Evolutionary conservation across 2,113 vertebrate species (phyloP), one percentile per base, ranked within the genome.

Genomic region (Mixornis gularis): DNA sequence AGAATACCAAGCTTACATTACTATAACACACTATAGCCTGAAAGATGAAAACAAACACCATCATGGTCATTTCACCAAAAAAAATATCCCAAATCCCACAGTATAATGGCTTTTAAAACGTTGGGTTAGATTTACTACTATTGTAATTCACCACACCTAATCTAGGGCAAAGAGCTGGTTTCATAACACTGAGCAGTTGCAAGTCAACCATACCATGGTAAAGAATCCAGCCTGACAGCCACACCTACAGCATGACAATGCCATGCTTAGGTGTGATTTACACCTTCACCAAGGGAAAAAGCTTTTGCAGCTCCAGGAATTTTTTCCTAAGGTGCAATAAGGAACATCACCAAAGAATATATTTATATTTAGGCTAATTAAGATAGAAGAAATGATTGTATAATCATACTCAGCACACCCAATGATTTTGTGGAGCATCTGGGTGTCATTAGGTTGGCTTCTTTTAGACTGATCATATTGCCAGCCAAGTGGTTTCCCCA

Each of bases 391-490:
- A 85, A 53, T 53, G 8, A 78, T n/a, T 46, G 12, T 34, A 68
- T 79, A 85, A 72, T 51, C 48, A 12, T 41, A 52, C 4, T 87
- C 32, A 30, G n/a, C 44, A 85, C 55, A 66, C 18, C 15, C 74
- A 65, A 6, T 21, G 43, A 63, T 74, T 63, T 79, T 79, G 44
- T 60, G 46, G 66, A 85, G 56, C 78, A 89, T 71, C 70, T 94
- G 81, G 43, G 87, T 65, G 69, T 55, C 36, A 79, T 87, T 91
- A 94, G 15, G 27, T 63, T 93, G 78, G 36, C 38, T 94, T 93
- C 53, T 56, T 89, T 64, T 44, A 29, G 36, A 68, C 44, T 76
- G 41, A 74, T 60, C 27, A 20, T 58, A 49, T 29, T 79, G 59
- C 53, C 76, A 80, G 68, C 29, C 24, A 82, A 77, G 49, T 14